Evolutionary conservation across 2,797 vertebrate species (phyloP), one percentile per base, ranked within the genome.

Genomic region (Crocidura indochinensis): DNA sequence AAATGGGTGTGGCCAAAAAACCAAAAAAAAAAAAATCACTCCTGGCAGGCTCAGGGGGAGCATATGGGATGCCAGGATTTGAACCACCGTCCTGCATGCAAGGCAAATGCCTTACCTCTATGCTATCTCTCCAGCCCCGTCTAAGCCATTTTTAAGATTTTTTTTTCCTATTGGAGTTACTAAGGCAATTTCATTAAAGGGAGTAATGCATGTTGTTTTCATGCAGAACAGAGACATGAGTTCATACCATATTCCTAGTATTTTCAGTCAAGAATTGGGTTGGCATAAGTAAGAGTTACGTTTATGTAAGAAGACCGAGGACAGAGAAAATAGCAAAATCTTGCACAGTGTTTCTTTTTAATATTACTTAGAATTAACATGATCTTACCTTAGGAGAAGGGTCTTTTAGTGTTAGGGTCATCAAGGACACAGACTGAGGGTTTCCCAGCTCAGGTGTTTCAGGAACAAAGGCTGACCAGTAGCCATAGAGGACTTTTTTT

Each of bases 391-490:
- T 99, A 74, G 99, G 98, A 17, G 99, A 99, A 14, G 98, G 98
- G 96, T 99, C 99, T 96, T 99, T 99, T 44, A 99, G 97, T 38
- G 98, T 98, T 73, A 99, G 98, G 2, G 99, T 99, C 97, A 99
- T 98, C 88, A 99, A 97, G 44, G 99, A 99, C 82, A 99, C 98
- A 15, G 99, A 98, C 10, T 99, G 99, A 0, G 98, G 98, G 80
- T 99, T 98, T 93, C 99, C 99, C 6, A 98, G 97, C 1, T 98
- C 98, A 0, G 99, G 98, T 0, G 98, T 98, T 91, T 99, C 99
- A 0, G 99, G 99, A 95, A 99, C 98, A 97, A 99, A 99, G 1
- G 99, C 99, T 49, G 99, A 99, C 99, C 99, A 99, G 97, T 99
- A 99, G 20, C 99, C 99, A 27, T 99, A 99, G 22, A 99, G 97